Evolutionary conservation across 2,113 vertebrate species (phyloP), one percentile per base, ranked within the genome.

Genomic region (Romanogobio albipinnatus): DNA sequence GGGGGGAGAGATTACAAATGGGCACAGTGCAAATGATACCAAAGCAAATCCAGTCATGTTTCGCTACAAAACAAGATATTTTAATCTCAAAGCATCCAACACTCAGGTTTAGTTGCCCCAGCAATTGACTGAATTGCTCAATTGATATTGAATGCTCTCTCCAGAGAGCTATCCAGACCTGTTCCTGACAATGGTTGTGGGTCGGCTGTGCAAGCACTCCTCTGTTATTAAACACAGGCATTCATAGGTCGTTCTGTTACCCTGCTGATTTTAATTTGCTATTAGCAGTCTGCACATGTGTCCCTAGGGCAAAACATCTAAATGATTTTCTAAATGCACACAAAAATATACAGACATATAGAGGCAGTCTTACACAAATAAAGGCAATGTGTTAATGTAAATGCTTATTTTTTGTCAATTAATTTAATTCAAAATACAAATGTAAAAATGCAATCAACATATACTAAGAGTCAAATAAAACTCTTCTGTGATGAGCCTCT

Each of bases 1-100:
- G 81, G 11, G 84, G 86, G 90, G 89, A 92, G 88, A 91, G 87
- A 92, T 89, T 94, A 94, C 92, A 91, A 93, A 91, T 85, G 84
- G 33, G 74, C 13, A 83, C 82, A 88, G 89, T 92, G 89, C 88
- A 92, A 93, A 93, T 77, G 80, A 92, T 90, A 89, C 91, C 91
- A 88, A 84, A 76, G 90, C 22, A 74, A 91, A 89, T 91, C 84
- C 86, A 80, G 81, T 86, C 85, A 91, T 87, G 70, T 43, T 71
- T 77, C 88, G 26, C 71, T 80, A 79, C 83, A 73, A 85, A 85
- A 73, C 76, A 85, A 85, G 78, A 81, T 71, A 62, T 81, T 81
- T 76, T 81, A 47, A 78, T 81, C 62, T 81, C 45, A 68, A 81
- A 68, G 62, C 24, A 66, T 66, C 84, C 51, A 62, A 80, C 81